phyloP scores from a whole-genome alignment of 2,888 invertebrate species.

The Stenodera caucasica region DNA sequence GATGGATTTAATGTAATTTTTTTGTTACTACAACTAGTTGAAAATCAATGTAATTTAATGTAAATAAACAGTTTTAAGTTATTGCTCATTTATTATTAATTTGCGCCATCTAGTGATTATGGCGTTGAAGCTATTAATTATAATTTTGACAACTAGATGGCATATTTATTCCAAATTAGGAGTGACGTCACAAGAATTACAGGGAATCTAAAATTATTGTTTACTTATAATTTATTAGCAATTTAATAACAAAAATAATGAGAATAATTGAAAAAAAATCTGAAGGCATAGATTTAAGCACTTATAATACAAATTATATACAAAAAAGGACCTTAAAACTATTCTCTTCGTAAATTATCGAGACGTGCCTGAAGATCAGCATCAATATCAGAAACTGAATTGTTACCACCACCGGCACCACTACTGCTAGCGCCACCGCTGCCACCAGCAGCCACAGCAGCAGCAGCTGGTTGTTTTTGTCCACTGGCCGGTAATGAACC shows the following conservation, averaged over 20 bases:
- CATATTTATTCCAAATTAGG: no score
- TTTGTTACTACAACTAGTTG: slow-evolving; percentile 4
- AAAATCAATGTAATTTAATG: neutral
- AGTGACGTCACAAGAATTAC: no score
- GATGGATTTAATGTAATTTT: neutral
- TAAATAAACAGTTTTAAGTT: neutral
- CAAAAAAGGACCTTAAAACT: slow-evolving; percentile 38
- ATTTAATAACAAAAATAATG: no score
- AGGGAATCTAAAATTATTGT: no score
- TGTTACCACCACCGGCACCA: slow-evolving; percentile 57
- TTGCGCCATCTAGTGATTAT: no score
- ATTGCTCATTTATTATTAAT: no score
- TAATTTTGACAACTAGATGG: no score
- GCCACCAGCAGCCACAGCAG: slow-evolving; percentile 55
- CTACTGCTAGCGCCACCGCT: slow-evolving; percentile 42
- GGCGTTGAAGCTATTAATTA: no score
- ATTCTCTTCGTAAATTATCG: slow-evolving; percentile 91
- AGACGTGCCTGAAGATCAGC: slow-evolving; percentile 96
- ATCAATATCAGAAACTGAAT: slow-evolving; percentile 78
- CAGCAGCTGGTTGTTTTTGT: slow-evolving; percentile 66
- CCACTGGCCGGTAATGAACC: slow-evolving; percentile 61
- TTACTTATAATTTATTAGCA: no score
- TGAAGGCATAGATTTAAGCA: neutral
- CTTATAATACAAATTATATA: neutral
- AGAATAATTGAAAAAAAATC: no score